Percentiles rank a stretch among this genome's conserved stretches.
Conservation (phyloP, 2,888 invertebrate species). For the Drosophila heteroneura region DNA sequence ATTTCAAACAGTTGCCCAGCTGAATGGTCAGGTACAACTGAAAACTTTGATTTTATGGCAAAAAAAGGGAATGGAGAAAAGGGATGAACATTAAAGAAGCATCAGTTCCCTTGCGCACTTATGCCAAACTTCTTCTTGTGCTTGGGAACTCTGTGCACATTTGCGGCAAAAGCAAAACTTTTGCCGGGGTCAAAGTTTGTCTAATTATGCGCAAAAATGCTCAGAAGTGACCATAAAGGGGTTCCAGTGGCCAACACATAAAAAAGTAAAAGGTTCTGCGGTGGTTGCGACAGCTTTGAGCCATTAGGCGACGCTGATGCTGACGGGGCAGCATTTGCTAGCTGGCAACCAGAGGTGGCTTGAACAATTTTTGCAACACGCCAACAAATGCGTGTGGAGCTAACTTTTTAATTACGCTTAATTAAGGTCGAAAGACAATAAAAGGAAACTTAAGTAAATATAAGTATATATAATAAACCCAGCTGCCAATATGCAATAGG, state of each 20-base stretch:
- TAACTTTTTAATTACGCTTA: conserved; percentile 78
- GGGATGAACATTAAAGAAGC: conserved; percentile 21
- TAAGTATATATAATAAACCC: conserved; percentile 23
- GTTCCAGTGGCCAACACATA: conserved; percentile 53
- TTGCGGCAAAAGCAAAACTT: conserved; percentile 62
- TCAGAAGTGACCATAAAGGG: conserved; percentile 72
- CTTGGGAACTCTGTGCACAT: conserved; percentile 52
- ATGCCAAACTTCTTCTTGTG: conserved; percentile 25
- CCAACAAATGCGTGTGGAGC: conserved; percentile 69
- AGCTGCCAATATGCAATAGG: conserved; percentile 59
- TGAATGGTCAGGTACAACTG: conserved; percentile 8
- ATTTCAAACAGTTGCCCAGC: not conserved
- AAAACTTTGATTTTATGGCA: conserved; percentile 13
- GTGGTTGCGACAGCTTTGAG: conserved; percentile 52
- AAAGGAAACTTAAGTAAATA: conserved; percentile 45
- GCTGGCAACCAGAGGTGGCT: not conserved
- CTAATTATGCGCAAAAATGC: conserved; percentile 77
- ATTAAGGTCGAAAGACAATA: conserved; percentile 56
- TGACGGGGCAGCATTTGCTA: conserved; percentile 27
- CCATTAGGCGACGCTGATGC: conserved; percentile 36
- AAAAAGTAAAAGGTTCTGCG: conserved; percentile 64
- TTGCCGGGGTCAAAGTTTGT: conserved; percentile 61
- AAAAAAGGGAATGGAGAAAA: not conserved
- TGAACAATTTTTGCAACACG: conserved; percentile 31
- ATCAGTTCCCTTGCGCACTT: conserved; percentile 17